Evolutionary conservation across 1,140 invertebrate genomes (phyloP).

Genomic region (Zaprionus davidi): DNA sequence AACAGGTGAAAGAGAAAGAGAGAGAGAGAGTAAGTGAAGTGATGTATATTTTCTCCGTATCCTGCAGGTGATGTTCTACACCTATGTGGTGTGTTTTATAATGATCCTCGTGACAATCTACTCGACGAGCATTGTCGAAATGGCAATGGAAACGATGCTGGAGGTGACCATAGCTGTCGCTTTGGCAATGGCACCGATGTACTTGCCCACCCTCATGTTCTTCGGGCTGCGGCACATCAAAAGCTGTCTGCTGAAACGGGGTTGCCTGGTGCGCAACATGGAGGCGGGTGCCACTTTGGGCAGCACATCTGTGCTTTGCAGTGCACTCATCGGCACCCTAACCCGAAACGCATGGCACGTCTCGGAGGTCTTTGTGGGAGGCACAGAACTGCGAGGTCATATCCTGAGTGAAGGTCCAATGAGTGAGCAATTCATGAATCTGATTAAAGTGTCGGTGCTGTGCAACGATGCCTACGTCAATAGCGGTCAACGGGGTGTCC

Average conservation of each 20-base stretch:
- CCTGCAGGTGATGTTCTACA: background rate
- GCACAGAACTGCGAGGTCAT: background rate
- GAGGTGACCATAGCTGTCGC: constrained; percentile 26
- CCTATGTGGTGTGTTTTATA: background rate
- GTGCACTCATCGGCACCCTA: constrained; percentile 30
- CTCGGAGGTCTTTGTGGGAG: constrained; percentile 48
- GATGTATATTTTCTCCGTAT: background rate
- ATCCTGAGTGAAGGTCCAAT: background rate
- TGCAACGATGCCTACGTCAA: constrained; percentile 50
- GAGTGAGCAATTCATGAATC: background rate
- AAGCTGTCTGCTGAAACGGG: background rate
- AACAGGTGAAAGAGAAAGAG: constrained; percentile 29
- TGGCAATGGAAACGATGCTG: background rate
- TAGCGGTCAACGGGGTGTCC: constrained; percentile 43
- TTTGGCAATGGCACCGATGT: constrained; percentile 34
- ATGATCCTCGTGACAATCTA: constrained; percentile 1
- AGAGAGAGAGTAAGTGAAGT: background rate
- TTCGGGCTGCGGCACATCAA: constrained; percentile 30
- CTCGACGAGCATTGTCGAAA: constrained; percentile 1
- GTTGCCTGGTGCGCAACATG: constrained; percentile 44
- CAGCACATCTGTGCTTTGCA: constrained; percentile 51
- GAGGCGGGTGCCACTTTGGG: constrained; percentile 47
- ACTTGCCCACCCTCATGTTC: constrained; percentile 40
- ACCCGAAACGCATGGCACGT: constrained; percentile 34
- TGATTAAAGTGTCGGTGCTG: constrained; percentile 39